Conservation (phyloP, 2,888 invertebrate genomes). For the Melieria picta region DNA sequence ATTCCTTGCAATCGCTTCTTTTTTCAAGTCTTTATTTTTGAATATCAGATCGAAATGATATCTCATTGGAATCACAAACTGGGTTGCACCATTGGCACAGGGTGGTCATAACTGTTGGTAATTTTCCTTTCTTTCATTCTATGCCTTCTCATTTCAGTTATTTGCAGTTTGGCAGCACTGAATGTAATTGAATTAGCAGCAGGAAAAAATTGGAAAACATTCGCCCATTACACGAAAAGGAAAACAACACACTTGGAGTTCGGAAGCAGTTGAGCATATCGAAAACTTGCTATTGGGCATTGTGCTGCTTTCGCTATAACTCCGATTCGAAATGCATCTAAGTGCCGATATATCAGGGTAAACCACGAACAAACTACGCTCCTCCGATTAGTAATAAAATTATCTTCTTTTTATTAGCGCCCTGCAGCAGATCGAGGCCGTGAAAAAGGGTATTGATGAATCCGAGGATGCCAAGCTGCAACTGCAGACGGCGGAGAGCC, state of each 20-base stretch:
- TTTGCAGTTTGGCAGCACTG: constrained; percentile 3
- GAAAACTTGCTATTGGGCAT: too few species aligned
- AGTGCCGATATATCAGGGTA: constrained; percentile 75
- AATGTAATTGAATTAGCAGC: constrained; percentile 36
- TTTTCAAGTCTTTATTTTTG: too few species aligned
- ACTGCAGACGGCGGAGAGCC: constrained; percentile 77
- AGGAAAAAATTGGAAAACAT: constrained; percentile 13
- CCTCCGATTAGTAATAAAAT: too few species aligned
- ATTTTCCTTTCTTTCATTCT: too few species aligned
- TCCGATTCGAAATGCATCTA: constrained; percentile 57
- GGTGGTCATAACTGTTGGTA: too few species aligned
- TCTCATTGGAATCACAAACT: too few species aligned
- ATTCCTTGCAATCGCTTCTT: too few species aligned
- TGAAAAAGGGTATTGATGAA: constrained; percentile 87
- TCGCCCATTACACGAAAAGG: not conserved
- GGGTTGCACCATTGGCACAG: too few species aligned
- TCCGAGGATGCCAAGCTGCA: constrained; percentile 85
- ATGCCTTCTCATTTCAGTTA: not conserved
- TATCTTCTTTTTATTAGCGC: constrained; percentile 69
- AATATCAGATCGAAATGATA: too few species aligned
- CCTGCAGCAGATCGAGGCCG: constrained; percentile 86
- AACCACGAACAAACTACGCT: too few species aligned
- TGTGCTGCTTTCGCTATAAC: too few species aligned
- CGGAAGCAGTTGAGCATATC: too few species aligned
- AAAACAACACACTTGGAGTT: not conserved